Percentiles rank a stretch among this genome's conserved stretches.
These are phyloP conservation scores for Heliopora coerulea DNA, from an alignment of 92 coral and sea anemone genomes.

Conservation along the genomic window DNA sequence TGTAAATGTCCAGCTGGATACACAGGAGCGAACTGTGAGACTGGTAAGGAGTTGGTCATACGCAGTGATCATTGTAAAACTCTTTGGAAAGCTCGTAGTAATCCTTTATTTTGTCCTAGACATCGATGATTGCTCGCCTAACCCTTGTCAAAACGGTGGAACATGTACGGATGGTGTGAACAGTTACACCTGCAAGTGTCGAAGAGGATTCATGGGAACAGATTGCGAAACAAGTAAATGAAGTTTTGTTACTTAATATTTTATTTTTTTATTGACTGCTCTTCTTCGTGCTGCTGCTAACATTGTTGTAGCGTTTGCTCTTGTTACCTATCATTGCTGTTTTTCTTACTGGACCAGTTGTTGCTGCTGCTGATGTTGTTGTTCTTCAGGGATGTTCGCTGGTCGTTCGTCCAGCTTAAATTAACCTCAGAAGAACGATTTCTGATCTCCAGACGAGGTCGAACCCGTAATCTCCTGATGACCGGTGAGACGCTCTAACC, in stretches of 20 bases:
- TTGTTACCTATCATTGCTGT: background rate
- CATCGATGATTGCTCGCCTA: background rate
- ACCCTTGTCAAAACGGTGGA: background rate
- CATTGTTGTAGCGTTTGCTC: background rate
- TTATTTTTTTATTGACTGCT: background rate
- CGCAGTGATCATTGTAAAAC: background rate
- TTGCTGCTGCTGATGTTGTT: too few relatives aligned
- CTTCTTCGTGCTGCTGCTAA: too few relatives aligned
- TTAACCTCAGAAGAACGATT: too few relatives aligned
- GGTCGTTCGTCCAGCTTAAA: too few relatives aligned
- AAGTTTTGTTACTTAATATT: too few relatives aligned
- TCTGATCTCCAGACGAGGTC: too few relatives aligned
- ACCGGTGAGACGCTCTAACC: too few relatives aligned
- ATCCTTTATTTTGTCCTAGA: background rate
- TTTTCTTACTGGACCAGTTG: background rate
- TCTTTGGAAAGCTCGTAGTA: background rate
- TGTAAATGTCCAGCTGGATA: constrained; percentile 28
- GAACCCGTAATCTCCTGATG: too few relatives aligned
- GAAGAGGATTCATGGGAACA: background rate
- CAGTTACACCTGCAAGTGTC: background rate
- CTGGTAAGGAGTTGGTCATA: constrained; percentile 12
- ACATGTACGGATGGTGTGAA: background rate
- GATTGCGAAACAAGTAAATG: too few relatives aligned
- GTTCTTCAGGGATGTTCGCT: too few relatives aligned
- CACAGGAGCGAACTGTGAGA: constrained; percentile 16